Evolutionary conservation across 1,140 invertebrate genomes (phyloP), one percentile per base, ranked within the genome.

Genomic region (Diorhabda carinulata): DNA sequence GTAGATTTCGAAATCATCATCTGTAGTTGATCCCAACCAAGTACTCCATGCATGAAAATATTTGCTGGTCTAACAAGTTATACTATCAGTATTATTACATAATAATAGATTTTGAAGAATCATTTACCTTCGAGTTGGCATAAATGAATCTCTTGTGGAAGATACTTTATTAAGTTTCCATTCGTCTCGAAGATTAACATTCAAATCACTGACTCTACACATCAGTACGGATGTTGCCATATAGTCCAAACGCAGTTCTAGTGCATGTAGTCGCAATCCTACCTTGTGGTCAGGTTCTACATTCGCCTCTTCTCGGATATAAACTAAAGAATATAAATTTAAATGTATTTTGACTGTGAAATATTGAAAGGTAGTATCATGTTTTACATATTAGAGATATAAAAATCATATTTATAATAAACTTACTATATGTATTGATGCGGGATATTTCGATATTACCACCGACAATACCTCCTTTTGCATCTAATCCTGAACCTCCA

Each of bases 1-100:
- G 97, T 98, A 42, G 95, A 97, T 81, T 96, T 93, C 9, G 93
- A 96, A 76, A 99, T 98, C 87, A 98, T 92, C 41, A 98, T 87
- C 84, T 99, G 96, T 8, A 97, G 85, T 81, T 97, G 95, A 78
- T 98, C 95, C 97, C 96, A 99, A 57, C 87, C 87, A 52, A 99
- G 83, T 75, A 95, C 92, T 10, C 95, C 95, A 80, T 98, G 93
- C 77, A 97, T 91, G 78, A 98, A 94, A 77, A 98, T 94, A 73
- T 93, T 89, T 0, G 95, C 94, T 9, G 94, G 92, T 72, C 94
- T 92, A 77, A 52, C 8, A 5, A 52, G 2, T 52, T 9, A 52
- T 3, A 62, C 3, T 58, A 5, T n/a, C 60, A 8, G 10, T 41
- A 25, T 41, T 61, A 41, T 5, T 41, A 2, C 5, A 10, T 40